Evolutionary conservation across 2,113 vertebrate species (phyloP), one percentile per base, ranked within the genome.

Genomic region (Hydropotes inermis): DNA sequence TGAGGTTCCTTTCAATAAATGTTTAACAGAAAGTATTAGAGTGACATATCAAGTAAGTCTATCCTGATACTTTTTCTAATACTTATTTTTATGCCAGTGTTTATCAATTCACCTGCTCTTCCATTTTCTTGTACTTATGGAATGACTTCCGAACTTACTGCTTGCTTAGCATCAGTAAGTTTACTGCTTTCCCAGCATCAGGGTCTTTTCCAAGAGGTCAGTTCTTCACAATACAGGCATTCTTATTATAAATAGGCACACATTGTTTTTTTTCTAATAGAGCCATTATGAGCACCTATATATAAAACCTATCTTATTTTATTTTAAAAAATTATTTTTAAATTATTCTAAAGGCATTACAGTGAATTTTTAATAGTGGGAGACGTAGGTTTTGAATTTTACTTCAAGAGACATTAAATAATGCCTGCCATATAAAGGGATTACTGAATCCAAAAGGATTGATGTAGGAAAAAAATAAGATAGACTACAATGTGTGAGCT

Each of bases 361-460:
- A 61, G 11, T 93, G 14, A 86, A 57, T 43, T 90, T 95, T 81
- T 45, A 85, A 96, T 64, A 64, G 83, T 78, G 13, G 79, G 39
- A 93, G 27, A 96, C 21, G 39, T 64, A 94, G 28, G 27, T 36
- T 94, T 91, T 91, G 12, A 58, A 76, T 47, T 85, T 96, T 92
- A 95, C 89, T 96, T 96, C 61, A 94, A 45, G 81, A 87, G 50
- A 81, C 13, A 90, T n/a, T 92, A 84, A 4, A 87, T 78, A 92
- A 96, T 54, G 21, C 47, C 23, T 90, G 1, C 76, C 84, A 95
- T 30, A 55, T 67, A 93, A 96, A 97, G 52, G 5, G 7, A 8
- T 1, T 89, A 11, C 7, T 60, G 33, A 54, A 23, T 95, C 70
- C 74, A 85, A 95, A 93, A 94, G 47, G 45, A 94, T 9, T 70